Conservation (phyloP, 2,113 vertebrate species). For the Globicephala melas region DNA sequence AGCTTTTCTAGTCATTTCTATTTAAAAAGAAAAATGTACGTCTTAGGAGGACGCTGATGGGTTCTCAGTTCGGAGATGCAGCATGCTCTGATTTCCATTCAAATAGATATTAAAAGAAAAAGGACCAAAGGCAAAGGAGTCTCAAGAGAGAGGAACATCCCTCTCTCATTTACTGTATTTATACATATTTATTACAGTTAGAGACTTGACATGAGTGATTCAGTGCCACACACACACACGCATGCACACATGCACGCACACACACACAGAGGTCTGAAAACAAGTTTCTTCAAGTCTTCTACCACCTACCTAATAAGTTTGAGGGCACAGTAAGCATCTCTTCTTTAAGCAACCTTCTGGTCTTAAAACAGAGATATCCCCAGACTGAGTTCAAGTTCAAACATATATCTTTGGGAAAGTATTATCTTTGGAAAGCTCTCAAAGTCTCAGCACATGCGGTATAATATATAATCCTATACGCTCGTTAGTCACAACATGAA, state of each 20-base stretch:
- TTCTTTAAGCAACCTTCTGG: constrained; percentile 52
- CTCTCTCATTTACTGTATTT: background rate
- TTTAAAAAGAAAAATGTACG: constrained; percentile 27
- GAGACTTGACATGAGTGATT: background rate
- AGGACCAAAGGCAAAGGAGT: background rate
- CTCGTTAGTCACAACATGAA: constrained; percentile 16
- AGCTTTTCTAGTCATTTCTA: constrained; percentile 46
- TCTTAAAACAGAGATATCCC: constrained; percentile 36
- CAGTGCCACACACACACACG: background rate
- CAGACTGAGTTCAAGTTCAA: constrained; percentile 42
- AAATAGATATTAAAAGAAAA: background rate
- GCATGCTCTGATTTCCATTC: constrained; percentile 49
- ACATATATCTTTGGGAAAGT: constrained; percentile 47
- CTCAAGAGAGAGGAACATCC: background rate
- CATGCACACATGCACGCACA: background rate
- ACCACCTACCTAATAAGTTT: background rate
- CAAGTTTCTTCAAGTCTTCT: constrained; percentile 3
- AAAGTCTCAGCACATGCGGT: background rate
- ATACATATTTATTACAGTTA: background rate
- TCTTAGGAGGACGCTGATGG: background rate
- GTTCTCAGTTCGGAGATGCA: constrained; percentile 5
- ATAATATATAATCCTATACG: background rate
- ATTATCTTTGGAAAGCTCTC: constrained; percentile 47
- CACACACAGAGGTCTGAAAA: background rate
- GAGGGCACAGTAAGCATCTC: background rate